Evolutionary conservation across 2,113 vertebrate species (phyloP).

Genomic region (Taxidea taxus): DNA sequence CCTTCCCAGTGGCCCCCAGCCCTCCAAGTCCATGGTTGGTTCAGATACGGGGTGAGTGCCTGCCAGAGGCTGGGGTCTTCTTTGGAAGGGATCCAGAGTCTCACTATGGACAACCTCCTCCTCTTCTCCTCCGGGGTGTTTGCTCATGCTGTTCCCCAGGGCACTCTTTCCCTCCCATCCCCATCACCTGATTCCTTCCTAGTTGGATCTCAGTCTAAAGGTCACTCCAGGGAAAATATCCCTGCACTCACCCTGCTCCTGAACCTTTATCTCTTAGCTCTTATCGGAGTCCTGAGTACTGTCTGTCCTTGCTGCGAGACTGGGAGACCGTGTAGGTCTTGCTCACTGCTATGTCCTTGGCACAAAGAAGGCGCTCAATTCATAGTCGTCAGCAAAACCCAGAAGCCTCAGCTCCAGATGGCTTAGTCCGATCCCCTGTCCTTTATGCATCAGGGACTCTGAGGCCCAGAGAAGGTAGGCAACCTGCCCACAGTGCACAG

Average conservation of each 20-base stretch:
- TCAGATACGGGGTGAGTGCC: not conserved
- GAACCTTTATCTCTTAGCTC: not conserved
- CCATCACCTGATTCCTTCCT: not conserved
- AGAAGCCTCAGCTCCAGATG: not conserved
- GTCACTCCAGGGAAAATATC: not conserved
- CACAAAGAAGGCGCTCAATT: not conserved
- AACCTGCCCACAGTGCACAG: not conserved
- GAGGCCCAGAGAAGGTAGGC: not conserved
- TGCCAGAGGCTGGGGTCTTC: not conserved
- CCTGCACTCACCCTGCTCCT: not conserved
- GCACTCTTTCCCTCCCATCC: not conserved
- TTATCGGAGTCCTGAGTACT: not conserved
- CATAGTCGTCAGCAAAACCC: constrained; percentile 22
- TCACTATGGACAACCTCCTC: not conserved
- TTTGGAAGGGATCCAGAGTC: not conserved
- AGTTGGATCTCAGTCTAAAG: not conserved
- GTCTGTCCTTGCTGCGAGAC: not conserved
- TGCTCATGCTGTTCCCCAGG: not conserved
- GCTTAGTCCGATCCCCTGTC: not conserved
- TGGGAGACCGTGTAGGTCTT: not conserved
- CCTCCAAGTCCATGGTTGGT: not conserved
- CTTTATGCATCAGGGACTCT: not conserved
- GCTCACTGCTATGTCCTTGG: not conserved
- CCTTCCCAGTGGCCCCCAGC: not conserved
- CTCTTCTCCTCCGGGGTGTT: not conserved